phyloP scores from a whole-genome alignment of 2,113 vertebrate genomes.

The Lagopus muta region DNA sequence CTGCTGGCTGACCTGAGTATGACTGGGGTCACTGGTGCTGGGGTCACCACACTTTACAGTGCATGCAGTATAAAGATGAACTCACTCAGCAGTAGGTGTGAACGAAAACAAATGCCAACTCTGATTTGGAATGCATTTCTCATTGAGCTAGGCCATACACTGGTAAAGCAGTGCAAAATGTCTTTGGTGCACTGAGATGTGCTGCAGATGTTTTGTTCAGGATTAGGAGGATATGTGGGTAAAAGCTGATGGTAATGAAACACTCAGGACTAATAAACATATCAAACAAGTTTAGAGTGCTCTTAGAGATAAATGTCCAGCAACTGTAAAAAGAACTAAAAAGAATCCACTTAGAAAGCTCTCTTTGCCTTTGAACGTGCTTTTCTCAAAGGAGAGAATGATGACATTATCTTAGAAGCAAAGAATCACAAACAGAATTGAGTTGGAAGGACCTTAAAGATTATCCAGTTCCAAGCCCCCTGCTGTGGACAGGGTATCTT shows the following conservation, averaged over 20 bases:
- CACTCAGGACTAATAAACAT: neutral
- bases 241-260: neutral
- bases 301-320: neutral
- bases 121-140: neutral
- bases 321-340: neutral
- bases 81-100: neutral
- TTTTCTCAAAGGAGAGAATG: neutral
- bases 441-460: neutral
- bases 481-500: neutral
- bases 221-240: neutral
- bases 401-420: neutral
- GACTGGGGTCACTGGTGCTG: neutral
- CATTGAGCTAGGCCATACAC: neutral
- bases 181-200: neutral
- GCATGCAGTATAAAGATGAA: neutral
- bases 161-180: neutral
- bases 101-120: neutral
- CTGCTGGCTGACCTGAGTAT: neutral
- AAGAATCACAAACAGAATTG: neutral
- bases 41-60: neutral
- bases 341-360: neutral
- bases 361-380: neutral
- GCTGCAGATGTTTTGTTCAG: neutral
- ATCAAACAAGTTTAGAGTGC: neutral
- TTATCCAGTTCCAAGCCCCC: neutral